Conservation (phyloP, 2,113 vertebrate species). For the Rhabdornis inornatus region DNA sequence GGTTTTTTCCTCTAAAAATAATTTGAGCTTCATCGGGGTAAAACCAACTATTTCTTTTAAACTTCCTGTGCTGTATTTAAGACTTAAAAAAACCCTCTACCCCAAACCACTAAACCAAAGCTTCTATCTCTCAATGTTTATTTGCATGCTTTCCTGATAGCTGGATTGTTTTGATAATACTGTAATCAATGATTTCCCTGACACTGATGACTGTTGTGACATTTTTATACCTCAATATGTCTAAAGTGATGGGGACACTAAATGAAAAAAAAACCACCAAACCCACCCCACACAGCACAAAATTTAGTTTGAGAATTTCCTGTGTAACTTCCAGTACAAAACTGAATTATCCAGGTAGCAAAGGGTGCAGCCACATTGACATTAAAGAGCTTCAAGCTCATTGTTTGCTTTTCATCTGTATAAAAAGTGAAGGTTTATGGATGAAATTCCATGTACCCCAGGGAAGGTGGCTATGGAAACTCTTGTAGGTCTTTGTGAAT, state of each 20-base stretch:
- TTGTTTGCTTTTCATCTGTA: background rate
- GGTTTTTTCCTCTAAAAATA: slow-evolving; percentile 27
- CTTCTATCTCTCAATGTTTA: background rate
- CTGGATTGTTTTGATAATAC: background rate
- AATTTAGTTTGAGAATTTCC: background rate
- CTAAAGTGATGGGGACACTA: background rate
- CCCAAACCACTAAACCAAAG: background rate
- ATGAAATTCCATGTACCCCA: background rate
- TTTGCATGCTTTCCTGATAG: background rate
- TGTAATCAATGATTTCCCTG: background rate
- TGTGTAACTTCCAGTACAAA: background rate
- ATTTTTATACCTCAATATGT: background rate
- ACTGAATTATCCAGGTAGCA: background rate
- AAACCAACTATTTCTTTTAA: slow-evolving; percentile 25
- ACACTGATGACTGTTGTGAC: background rate
- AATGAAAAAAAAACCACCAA: background rate
- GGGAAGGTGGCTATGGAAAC: background rate
- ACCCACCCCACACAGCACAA: background rate
- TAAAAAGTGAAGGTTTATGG: background rate
- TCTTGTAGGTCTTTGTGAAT: background rate
- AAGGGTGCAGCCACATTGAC: background rate
- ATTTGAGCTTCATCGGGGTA: slow-evolving; percentile 10
- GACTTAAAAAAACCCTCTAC: background rate
- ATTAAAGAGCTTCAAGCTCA: background rate
- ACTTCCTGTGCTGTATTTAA: slow-evolving; percentile 1